Base-by-base conservation (phyloP, 2,797 vertebrate genomes). In the Catharus ustulatus region DNA sequence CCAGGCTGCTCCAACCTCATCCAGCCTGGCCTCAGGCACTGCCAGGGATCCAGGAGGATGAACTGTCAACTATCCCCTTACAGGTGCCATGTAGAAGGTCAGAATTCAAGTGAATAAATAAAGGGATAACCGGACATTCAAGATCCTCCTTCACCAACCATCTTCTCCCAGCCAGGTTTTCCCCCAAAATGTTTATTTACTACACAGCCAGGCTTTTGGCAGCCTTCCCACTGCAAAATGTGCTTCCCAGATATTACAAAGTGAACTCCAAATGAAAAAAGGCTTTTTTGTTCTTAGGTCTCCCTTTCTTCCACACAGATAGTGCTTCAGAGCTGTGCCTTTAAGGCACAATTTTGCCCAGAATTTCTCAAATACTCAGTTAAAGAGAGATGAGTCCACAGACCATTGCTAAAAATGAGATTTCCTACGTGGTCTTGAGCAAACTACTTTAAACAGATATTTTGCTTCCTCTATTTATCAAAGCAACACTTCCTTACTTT, bases 121-220 rank as follows among this genome's bases (percentile, higher is more conserved):
- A 73, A 68, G 32, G 10, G 73, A 63, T 42, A 82, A 76, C 22
- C 30, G 79, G 6, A 58, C 5, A 19, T 42, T 90, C 42, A n/a
- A 55, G 86, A 58, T 84, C 81, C 46, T 88, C 22, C 89, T 75
- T 88, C 87, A 68, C 82, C 69, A 88, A 23, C 34, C 74, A 45
- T 64, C 72, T 73, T n/a, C 71, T 59, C 72, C 59, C 86, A 93
- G 62, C 51, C 61, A 93, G 92, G 59, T 84, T 94, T 96, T 54
- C 89, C 58, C 58, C 91, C 14, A 55, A 88, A 94, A 91, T 94
- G 93, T 95, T 95, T 97, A 86, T 96, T 97, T 93, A 96, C 94
- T 96, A 92, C 91, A 84, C 74, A 97, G 94, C 46, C 22, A 80
- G 73, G 92, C 63, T 95, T 32, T 93, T 96, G 96, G 94, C 94